Evolutionary conservation across 2,113 vertebrate genomes (phyloP).

Genomic region (Halichoeres trimaculatus): DNA sequence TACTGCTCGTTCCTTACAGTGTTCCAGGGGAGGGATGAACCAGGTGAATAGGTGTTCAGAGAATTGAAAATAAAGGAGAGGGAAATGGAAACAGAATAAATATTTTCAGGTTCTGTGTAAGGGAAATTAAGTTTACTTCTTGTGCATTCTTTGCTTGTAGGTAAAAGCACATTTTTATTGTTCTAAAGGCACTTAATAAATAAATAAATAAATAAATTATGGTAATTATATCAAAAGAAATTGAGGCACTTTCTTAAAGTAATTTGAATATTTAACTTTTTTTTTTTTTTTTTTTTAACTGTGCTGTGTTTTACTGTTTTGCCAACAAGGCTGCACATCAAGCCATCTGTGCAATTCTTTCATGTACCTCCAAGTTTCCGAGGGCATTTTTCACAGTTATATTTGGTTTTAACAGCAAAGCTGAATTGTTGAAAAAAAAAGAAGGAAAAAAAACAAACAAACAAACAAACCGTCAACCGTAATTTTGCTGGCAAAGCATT

Average conservation of each 20-base stretch:
- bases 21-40: conserved; percentile 41
- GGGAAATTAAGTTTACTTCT: too few relatives aligned
- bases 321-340: conserved; percentile 26
- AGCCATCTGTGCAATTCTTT: not conserved
- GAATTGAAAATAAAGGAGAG: not conserved
- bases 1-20: conserved; percentile 41
- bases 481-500: conserved; percentile 50
- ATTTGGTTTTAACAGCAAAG: conserved; percentile 22
- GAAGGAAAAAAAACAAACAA: not conserved
- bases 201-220: too few relatives aligned
- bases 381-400: conserved; percentile 15
- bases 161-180: too few relatives aligned
- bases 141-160: too few relatives aligned
- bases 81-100: conserved; percentile 1
- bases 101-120: not conserved
- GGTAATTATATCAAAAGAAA: too few relatives aligned
- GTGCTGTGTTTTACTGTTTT: conserved; percentile 23
- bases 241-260: too few relatives aligned
- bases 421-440: not conserved
- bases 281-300: not conserved
- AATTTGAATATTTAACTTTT: not conserved
- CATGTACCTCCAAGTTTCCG: conserved; percentile 1
- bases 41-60: conserved; percentile 41
- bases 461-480: not conserved
- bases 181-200: too few relatives aligned